Base-by-base conservation (phyloP, 2,113 vertebrate genomes). In the Chrysemys picta region DNA sequence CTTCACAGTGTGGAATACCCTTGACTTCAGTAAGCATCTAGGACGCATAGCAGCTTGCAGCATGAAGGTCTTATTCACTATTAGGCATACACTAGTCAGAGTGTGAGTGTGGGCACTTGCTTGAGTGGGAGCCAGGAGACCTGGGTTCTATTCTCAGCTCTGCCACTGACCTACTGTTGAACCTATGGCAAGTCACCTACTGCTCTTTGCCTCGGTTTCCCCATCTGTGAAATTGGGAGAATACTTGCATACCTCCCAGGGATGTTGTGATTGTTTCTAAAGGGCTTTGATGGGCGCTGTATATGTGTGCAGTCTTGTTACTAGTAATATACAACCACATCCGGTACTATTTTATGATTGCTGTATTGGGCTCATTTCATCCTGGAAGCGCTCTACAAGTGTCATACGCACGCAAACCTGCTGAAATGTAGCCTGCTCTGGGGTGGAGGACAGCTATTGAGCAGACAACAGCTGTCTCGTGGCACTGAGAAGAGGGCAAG, bases 361-460 rank as follows among this genome's bases (percentile, higher is more conserved):
- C 0, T 4, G 27, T 1, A 8, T 27, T 79, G 91, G 93, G 78
- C 50, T 52, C 1, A 0, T 27, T 82, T 2, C 56, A 49, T 49
- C 87, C 82, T 82, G 29, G 2, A 79, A 84, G 35, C 1, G 35
- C 62, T 94, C 62, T n/a, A 52, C 59, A 92, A 65, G 62, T 42
- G 45, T 35, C 31, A n/a, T 31, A n/a, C 3, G 3, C 79, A 27
- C 53, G 2, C 6, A 14, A 54, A 17, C 65, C 86, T 84, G 12
- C 0, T 8, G 92, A 80, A 72, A 31, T 1, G 54, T 35, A 79
- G 54, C 91, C 91, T 89, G 72, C 45, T 56, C 0, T 1, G 42
- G 88, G 80, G 65, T 11, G 75, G 69, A 80, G 49, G 57, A 29
- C 56, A 89, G 80, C 16, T 25, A 10, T 21, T 47, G 9, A 75